Percentiles rank a stretch among this genome's conserved stretches.
phyloP scores from a whole-genome alignment of 2,888 invertebrate genomes.

The Nebria brevicollis region DNA sequence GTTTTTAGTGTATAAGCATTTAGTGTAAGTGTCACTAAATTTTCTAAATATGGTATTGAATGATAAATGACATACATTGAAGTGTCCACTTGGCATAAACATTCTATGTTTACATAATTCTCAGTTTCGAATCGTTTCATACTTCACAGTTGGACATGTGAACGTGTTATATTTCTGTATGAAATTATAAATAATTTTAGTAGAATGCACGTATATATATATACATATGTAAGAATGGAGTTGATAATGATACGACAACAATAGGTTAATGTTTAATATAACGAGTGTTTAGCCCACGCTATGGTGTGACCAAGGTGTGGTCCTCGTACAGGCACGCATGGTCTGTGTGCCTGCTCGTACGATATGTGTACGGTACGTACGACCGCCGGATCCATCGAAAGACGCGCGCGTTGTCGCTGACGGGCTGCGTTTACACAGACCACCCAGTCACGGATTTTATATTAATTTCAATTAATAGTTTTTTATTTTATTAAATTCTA shows the following conservation, averaged over 20 bases:
- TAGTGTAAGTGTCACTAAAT: not conserved
- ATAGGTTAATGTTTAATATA: conserved; percentile 49
- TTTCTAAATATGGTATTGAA: not conserved
- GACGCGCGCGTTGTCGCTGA: conserved; percentile 31
- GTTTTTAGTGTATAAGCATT: not conserved
- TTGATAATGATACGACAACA: conserved; percentile 52
- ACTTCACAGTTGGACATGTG: too few relatives aligned
- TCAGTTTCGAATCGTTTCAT: too few relatives aligned
- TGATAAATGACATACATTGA: not conserved
- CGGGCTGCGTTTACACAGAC: conserved; percentile 43
- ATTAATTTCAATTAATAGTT: conserved; percentile 40
- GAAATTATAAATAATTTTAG: conserved; percentile 19
- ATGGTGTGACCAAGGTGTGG: not conserved
- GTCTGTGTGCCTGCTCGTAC: not conserved
- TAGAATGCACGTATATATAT: not conserved
- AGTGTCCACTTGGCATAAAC: not conserved
- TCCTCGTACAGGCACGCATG: not conserved
- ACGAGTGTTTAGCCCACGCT: conserved; percentile 49
- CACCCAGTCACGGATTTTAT: conserved; percentile 36
- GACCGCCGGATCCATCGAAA: not conserved
- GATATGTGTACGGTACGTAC: not conserved
- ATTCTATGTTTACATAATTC: not conserved
- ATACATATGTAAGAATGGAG: conserved; percentile 48
- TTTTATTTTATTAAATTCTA: conserved; percentile 6
- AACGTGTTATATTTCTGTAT: not conserved